phyloP scores from a whole-genome alignment of 2,888 invertebrate genomes.

The Drosophila kambysellisi region DNA sequence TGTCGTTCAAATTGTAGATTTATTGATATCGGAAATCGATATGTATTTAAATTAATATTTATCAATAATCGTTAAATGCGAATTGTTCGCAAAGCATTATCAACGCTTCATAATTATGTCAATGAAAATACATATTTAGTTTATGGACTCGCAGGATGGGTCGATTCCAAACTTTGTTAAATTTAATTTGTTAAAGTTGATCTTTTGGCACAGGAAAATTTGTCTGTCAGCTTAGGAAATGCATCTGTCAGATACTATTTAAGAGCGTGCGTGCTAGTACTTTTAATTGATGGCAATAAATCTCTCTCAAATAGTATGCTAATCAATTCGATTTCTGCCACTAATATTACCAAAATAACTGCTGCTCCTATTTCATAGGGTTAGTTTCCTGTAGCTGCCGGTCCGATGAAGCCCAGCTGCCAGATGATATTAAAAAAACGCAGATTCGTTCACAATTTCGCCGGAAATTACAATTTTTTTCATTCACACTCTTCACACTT shows the following conservation, averaged over 20 bases:
- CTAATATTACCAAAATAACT: constrained; percentile 21
- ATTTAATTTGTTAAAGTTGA: background rate
- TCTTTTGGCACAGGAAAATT: background rate
- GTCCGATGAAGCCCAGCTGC: constrained; percentile 50
- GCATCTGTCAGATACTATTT: background rate
- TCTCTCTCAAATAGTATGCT: constrained; percentile 9
- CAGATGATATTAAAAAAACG: constrained; percentile 50
- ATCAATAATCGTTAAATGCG: background rate
- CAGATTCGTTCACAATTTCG: constrained; percentile 53
- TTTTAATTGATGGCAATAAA: constrained; percentile 1
- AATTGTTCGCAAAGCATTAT: background rate
- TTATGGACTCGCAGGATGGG: background rate
- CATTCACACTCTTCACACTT: constrained; percentile 1
- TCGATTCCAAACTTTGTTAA: background rate
- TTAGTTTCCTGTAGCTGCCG: constrained; percentile 8
- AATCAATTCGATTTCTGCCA: constrained; percentile 19
- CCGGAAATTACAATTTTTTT: constrained; percentile 56
- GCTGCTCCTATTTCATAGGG: background rate
- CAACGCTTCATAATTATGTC: background rate
- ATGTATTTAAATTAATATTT: background rate
- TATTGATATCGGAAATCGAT: no score
- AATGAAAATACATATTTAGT: background rate
- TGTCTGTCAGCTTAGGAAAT: background rate
- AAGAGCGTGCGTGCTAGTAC: background rate
- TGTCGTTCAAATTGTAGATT: background rate